A percentile compares a stretch with the other conserved stretches of the same genome.
These are phyloP conservation scores for Pyrrhosoma nymphula DNA, from an alignment of 2,888 invertebrate genomes.

Conservation along the genomic window DNA sequence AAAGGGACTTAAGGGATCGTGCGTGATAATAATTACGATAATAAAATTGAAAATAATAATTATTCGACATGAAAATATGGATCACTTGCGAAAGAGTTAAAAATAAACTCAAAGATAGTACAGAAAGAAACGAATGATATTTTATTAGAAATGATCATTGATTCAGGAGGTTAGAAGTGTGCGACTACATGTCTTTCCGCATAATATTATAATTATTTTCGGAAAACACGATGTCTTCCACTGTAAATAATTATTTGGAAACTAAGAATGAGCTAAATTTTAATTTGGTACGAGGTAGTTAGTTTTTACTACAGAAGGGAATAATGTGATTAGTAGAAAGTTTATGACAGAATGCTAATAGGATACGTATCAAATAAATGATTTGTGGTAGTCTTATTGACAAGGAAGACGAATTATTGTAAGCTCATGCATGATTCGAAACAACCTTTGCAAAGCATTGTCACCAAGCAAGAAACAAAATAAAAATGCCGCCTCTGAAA, in stretches of 20 bases:
- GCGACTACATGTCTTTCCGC: neutral
- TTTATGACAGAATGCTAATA: neutral
- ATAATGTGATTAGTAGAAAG: neutral
- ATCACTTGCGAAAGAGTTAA: no score
- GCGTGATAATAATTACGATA: neutral
- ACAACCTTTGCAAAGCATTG: neutral
- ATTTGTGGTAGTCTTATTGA: neutral
- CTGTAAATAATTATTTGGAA: neutral
- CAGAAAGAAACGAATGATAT: neutral
- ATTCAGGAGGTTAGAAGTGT: neutral
- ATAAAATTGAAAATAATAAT: neutral
- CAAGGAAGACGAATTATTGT: neutral
- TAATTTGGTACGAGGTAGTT: neutral
- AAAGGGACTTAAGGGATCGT: neutral
- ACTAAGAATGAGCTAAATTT: neutral
- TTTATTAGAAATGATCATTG: neutral
- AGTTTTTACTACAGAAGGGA: neutral
- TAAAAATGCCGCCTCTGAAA: neutral
- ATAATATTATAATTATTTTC: neutral
- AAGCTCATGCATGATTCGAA: neutral
- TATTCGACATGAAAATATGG: no score
- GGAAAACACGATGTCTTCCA: conserved; percentile 32
- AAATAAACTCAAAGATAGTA: neutral
- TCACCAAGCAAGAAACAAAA: neutral
- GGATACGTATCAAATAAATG: neutral